Evolutionary conservation across 2,797 vertebrate species (phyloP), one percentile per base, ranked within the genome.

Genomic region (Macropodus opercularis): DNA sequence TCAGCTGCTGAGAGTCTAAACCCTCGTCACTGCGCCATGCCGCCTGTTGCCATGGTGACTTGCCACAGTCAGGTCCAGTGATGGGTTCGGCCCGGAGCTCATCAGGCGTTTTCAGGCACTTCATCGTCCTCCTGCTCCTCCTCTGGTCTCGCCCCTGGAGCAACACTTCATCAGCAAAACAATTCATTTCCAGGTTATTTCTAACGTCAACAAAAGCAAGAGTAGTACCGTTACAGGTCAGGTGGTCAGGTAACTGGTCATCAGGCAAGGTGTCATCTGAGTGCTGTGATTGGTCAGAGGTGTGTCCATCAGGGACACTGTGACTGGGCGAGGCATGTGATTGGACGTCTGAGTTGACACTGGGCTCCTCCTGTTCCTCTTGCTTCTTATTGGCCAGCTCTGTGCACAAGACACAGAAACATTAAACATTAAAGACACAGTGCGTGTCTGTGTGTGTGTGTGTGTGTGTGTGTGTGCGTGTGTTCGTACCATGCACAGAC

Each of bases 401-500:
- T 93, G 56, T 12, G 23, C 26, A 58, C 2, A 21, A 41, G 2
- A 42, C 27, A 78, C 12, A 46, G 3, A 18, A 19, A 56, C 1
- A 48, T 38, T 19, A 18, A 31, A 35, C 6, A 22, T 7, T n/a
- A n/a, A n/a, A n/a, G n/a, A n/a, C n/a, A n/a, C n/a, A n/a, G 32
- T n/a, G 15, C 44, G 17, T 24, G 27, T 36, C 5, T 53, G 29
- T 31, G 46, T 32, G 39, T 35, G 24, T 39, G 6, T 21, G 18
- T 41, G 39, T 36, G 39, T 31, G 14, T 41, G 40, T 38, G 38
- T 57, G 43, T 63, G 31, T 69, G 62, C 29, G 31, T 35, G 46
- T 38, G 26, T 15, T 3, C n/a, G 2, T 75, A 98, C 97, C 97
- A 79, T 98, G 93, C 46, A 93, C 89, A 54, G 96, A 95, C 69